These are phyloP conservation scores for Grapholita molesta DNA, from an alignment of 1,140 invertebrate species.

Conservation along the genomic window DNA sequence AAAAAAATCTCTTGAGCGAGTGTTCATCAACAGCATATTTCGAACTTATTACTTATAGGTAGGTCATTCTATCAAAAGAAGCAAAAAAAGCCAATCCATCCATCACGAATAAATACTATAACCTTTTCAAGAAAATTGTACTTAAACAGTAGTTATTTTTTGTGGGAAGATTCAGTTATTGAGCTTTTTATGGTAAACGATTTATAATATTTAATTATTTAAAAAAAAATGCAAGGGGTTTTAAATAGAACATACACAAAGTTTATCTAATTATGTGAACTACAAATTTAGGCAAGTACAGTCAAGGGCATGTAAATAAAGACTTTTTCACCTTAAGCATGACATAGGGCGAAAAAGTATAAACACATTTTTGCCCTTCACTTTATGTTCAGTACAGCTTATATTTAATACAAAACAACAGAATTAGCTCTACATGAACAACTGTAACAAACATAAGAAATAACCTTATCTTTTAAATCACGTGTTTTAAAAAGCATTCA, in stretches of 20 bases:
- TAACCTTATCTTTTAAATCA: not conserved
- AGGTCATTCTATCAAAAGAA: not conserved
- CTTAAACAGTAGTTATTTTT: not conserved
- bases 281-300: no score
- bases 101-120: not conserved
- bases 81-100: not conserved
- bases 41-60: not conserved
- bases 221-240: no score
- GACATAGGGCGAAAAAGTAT: no score
- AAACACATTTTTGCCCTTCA: no score
- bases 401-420: no score
- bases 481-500: not conserved
- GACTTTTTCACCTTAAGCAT: no score
- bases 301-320: no score
- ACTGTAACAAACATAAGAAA: not conserved
- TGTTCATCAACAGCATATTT: not conserved
- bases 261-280: no score
- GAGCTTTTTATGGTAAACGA: not conserved
- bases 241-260: no score
- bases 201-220: not conserved
- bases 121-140: not conserved
- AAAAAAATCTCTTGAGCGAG: not conserved
- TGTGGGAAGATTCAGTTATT: not conserved
- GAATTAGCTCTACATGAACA: not conserved
- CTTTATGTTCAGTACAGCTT: no score